A percentile compares a stretch with the other conserved stretches of the same genome.
These are phyloP conservation scores for Barbus barbus DNA, from an alignment of 2,113 vertebrate species.

Conservation along the genomic window DNA sequence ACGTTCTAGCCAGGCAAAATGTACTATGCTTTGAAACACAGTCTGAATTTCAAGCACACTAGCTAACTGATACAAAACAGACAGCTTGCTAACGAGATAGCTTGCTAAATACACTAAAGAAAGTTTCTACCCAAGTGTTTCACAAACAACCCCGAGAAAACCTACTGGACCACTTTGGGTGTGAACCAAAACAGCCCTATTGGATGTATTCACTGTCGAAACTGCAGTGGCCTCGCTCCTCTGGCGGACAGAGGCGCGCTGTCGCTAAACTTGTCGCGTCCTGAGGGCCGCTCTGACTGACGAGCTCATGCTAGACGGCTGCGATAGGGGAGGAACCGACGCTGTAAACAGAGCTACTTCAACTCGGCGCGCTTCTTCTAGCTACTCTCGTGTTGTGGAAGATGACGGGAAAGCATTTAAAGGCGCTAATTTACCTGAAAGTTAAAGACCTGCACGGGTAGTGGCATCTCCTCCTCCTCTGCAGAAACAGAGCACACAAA, in stretches of 20 bases:
- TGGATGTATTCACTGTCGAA: background rate
- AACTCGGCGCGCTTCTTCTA: background rate
- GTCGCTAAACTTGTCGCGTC: slow-evolving; percentile 39
- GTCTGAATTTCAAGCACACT: background rate
- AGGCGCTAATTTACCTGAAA: slow-evolving; percentile 81
- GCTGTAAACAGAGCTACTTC: background rate
- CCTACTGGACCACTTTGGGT: background rate
- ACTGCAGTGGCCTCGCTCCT: background rate
- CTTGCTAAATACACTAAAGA: slow-evolving; percentile 34
- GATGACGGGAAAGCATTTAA: background rate
- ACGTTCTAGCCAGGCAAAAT: background rate
- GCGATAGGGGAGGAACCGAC: background rate
- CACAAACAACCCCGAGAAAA: background rate
- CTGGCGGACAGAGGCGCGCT: slow-evolving; percentile 18
- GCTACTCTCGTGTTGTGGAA: background rate
- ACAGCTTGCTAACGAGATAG: slow-evolving; percentile 12
- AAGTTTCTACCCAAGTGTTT: slow-evolving; percentile 19
- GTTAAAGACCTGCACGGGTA: slow-evolving; percentile 95
- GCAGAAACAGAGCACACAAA: slow-evolving; percentile 57
- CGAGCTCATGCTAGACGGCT: slow-evolving; percentile 39
- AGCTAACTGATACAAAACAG: background rate
- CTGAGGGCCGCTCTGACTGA: slow-evolving; percentile 49
- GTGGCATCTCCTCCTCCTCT: slow-evolving; percentile 81
- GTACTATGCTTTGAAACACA: background rate
- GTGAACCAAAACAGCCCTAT: slow-evolving; percentile 3